A percentile compares a stretch with the other conserved stretches of the same genome.
phyloP scores from a whole-genome alignment of 2,113 vertebrate genomes.

The Suricata suricatta region DNA sequence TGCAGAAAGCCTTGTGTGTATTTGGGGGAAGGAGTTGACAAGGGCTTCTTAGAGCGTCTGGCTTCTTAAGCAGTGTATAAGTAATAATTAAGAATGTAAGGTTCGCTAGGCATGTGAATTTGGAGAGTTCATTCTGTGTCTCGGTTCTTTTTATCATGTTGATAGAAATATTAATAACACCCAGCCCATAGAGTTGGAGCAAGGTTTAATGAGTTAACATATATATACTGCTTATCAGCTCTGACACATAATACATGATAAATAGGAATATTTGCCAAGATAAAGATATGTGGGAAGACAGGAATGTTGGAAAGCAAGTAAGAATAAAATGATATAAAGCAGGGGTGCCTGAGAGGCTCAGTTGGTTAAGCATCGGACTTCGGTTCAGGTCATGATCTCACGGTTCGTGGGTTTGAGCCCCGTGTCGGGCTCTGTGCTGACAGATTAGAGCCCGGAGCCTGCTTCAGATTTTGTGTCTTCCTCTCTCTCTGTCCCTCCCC shows the following conservation, averaged over 20 bases:
- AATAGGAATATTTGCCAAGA: background rate
- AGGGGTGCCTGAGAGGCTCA: too few relatives aligned
- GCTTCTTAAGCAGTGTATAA: background rate
- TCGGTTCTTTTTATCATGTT: background rate
- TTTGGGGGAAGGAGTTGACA: background rate
- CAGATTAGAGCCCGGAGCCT: too few relatives aligned
- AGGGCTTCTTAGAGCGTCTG: background rate
- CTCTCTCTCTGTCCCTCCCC: too few relatives aligned
- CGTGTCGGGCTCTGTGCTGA: too few relatives aligned
- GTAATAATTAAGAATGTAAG: background rate
- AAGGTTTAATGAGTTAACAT: background rate
- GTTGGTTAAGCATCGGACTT: too few relatives aligned
- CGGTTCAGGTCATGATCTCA: too few relatives aligned
- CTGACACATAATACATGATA: background rate
- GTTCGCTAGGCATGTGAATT: background rate
- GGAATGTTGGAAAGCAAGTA: background rate
- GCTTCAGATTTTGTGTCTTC: too few relatives aligned
- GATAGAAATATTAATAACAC: background rate
- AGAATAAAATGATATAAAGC: background rate
- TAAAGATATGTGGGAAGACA: background rate
- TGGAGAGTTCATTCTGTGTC: background rate
- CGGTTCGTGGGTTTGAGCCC: too few relatives aligned
- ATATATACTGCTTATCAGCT: background rate
- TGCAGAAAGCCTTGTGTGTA: background rate
- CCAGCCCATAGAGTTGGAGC: background rate